These are phyloP conservation scores for Sebastes wilsoni DNA, from an alignment of 2,797 vertebrate species.

Conservation along the genomic window DNA sequence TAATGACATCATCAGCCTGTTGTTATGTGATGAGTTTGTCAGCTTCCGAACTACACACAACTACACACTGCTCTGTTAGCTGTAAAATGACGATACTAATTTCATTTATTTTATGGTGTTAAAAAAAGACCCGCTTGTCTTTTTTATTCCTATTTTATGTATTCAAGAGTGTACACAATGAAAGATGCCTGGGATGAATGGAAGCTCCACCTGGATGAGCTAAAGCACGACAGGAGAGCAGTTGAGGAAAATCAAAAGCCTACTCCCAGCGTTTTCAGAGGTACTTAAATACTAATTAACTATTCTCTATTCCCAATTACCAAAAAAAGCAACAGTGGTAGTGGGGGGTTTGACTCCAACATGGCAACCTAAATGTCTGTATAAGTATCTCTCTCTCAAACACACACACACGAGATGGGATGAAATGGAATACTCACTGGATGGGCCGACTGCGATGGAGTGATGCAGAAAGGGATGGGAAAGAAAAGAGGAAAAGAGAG, in stretches of 20 bases:
- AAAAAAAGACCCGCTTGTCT: not conserved
- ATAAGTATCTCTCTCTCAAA: not conserved
- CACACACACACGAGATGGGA: conserved; percentile 68
- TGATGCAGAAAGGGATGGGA: conserved; percentile 57
- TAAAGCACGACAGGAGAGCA: not conserved
- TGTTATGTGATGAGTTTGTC: not conserved
- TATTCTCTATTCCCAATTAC: conserved; percentile 1
- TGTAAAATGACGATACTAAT: not conserved
- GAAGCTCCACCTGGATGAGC: not conserved
- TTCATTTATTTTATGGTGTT: not conserved
- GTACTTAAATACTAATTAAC: conserved; percentile 25
- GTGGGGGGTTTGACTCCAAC: not conserved
- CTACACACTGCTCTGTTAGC: not conserved
- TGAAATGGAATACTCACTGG: conserved; percentile 89
- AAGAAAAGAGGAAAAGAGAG: conserved; percentile 61
- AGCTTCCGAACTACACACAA: not conserved
- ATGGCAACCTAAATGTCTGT: not conserved
- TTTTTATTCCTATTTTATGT: not conserved
- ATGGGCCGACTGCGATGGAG: conserved; percentile 83
- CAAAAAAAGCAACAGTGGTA: not conserved
- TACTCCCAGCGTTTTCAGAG: not conserved
- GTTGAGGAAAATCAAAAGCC: conserved; percentile 8
- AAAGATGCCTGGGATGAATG: not conserved
- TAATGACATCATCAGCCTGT: not conserved
- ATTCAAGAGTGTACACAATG: not conserved